A percentile compares a stretch with the other conserved stretches of the same genome.
phyloP scores from a whole-genome alignment of 92 coral and sea anemone species.

The Hydrozoanthus gracilis region DNA sequence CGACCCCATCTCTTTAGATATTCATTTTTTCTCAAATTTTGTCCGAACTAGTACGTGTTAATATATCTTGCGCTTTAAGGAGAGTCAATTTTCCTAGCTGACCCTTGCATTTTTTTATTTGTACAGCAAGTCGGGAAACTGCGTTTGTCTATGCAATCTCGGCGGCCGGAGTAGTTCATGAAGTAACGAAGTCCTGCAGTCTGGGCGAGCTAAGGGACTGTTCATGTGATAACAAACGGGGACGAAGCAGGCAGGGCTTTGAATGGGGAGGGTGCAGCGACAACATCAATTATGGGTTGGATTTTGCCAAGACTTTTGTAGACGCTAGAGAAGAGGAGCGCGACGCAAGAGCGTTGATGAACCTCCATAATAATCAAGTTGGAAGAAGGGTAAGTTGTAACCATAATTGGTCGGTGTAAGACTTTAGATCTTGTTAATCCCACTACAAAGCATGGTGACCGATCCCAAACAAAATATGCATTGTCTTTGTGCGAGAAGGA shows the following conservation, averaged over 20 bases:
- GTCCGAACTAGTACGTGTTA: not conserved
- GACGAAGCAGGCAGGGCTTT: conserved; percentile 85
- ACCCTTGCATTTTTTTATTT: not conserved
- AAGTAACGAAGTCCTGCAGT: conserved; percentile 93
- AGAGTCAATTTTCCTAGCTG: not conserved
- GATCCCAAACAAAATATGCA: conserved; percentile 10
- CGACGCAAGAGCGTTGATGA: conserved; percentile 93
- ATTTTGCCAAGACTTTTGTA: conserved; percentile 90
- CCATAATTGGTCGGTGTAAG: not conserved
- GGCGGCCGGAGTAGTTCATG: conserved; percentile 97
- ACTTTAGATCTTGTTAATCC: not conserved
- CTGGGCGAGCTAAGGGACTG: conserved; percentile 93
- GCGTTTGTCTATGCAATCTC: conserved; percentile 97
- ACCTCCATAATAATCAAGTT: conserved; percentile 95
- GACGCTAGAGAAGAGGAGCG: conserved; percentile 92
- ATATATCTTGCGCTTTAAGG: no score
- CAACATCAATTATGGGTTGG: conserved; percentile 85
- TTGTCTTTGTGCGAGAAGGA: conserved; percentile 5
- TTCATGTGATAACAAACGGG: conserved; percentile 78
- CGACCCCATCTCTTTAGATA: not conserved
- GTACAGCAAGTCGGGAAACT: conserved; percentile 90
- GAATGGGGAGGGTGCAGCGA: conserved; percentile 99
- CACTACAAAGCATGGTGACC: conserved; percentile 5
- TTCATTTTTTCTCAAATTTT: not conserved
- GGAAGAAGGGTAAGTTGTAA: conserved; percentile 88